Evolutionary conservation across 2,113 vertebrate species (phyloP).

Genomic region (Ciconia maguari): DNA sequence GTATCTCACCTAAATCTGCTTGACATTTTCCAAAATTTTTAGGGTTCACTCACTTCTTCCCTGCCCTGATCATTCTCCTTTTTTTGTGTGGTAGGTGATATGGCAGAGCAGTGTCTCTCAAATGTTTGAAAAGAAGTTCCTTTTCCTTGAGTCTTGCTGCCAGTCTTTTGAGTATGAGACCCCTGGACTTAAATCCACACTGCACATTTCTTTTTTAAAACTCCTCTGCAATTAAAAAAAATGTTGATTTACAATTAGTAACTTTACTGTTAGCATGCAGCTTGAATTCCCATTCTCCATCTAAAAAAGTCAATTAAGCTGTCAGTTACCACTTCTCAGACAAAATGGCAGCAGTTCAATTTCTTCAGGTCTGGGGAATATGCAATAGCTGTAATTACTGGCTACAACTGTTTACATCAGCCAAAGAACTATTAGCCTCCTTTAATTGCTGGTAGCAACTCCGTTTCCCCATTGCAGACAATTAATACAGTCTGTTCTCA

Average conservation of each 20-base stretch:
- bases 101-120: neutral
- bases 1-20: neutral
- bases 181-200: neutral
- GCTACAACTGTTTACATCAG: conserved; percentile 60
- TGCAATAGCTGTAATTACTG: conserved; percentile 47
- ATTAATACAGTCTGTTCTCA: conserved; percentile 62
- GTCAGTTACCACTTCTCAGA: conserved; percentile 58
- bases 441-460: conserved; percentile 63
- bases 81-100: neutral
- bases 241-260: conserved; percentile 51
- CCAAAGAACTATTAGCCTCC: conserved; percentile 45
- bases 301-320: conserved; percentile 57
- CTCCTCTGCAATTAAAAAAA: neutral
- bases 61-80: neutral
- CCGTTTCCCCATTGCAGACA: conserved; percentile 33
- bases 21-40: neutral
- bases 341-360: conserved; percentile 65
- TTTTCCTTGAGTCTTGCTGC: neutral
- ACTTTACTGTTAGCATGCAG: conserved; percentile 8
- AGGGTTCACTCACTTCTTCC: neutral
- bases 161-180: neutral
- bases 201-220: conserved; percentile 7
- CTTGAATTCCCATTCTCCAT: conserved; percentile 53
- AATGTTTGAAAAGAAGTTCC: neutral
- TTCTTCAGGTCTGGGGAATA: conserved; percentile 56